A percentile compares a stretch with the other conserved stretches of the same genome.
Evolutionary conservation across 2,888 invertebrate genomes (phyloP).

Genomic region (Sericinus montela): DNA sequence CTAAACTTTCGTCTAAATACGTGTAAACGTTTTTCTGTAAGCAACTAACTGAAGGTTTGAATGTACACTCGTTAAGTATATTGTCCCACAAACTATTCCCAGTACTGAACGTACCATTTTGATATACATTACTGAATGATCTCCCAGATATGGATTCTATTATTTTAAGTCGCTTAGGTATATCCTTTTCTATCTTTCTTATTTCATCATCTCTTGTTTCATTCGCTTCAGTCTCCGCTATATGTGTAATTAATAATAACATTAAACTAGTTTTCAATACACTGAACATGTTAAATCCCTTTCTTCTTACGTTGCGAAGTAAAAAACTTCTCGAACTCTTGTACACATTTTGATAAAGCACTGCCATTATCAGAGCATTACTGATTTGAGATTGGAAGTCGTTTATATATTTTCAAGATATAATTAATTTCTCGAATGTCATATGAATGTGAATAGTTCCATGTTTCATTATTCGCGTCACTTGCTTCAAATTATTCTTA

Average conservation of each 20-base stretch:
- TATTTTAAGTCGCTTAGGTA: slow-evolving; percentile 50
- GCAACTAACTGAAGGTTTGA: slow-evolving; percentile 83
- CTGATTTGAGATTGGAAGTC: slow-evolving; percentile 31
- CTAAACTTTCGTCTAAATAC: slow-evolving; percentile 84
- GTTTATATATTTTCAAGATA: slow-evolving; percentile 14
- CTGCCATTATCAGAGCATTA: slow-evolving; percentile 55
- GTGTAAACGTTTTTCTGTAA: slow-evolving; percentile 87
- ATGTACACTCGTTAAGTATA: slow-evolving; percentile 84
- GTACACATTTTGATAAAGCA: slow-evolving; percentile 24
- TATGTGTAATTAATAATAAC: slow-evolving; percentile 43
- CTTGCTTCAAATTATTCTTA: not conserved
- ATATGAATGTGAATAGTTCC: slow-evolving; percentile 30
- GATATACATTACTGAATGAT: slow-evolving; percentile 57
- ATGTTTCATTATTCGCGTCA: slow-evolving; percentile 35
- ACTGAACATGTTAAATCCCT: slow-evolving; percentile 28
- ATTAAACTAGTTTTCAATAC: slow-evolving; percentile 40
- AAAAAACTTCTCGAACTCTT: slow-evolving; percentile 12
- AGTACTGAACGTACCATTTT: slow-evolving; percentile 71
- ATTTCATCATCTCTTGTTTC: slow-evolving; percentile 37
- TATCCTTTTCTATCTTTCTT: slow-evolving; percentile 35
- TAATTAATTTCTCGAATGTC: not conserved
- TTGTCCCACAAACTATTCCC: slow-evolving; percentile 87
- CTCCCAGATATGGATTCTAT: slow-evolving; percentile 56
- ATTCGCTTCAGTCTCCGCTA: slow-evolving; percentile 37
- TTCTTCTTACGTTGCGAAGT: slow-evolving; percentile 21